Evolutionary conservation across 92 coral and sea anemone species (phyloP).

Genomic region (Virgularia gustaviana): DNA sequence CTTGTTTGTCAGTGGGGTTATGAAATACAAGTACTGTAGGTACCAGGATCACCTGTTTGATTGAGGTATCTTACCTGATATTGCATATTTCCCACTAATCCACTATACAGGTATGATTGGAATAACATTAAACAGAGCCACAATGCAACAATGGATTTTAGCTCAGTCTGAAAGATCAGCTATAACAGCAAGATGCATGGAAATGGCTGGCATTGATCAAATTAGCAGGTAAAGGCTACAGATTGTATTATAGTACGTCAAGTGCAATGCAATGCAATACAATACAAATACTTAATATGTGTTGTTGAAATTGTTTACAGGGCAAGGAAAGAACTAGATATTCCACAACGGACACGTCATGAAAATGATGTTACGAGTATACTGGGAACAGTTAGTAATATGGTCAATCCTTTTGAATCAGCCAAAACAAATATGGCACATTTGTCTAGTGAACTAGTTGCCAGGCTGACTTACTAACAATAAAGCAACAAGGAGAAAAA

Average conservation of each 20-base stretch:
- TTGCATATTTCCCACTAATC: too few relatives aligned
- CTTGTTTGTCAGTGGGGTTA: too few relatives aligned
- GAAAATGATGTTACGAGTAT: constrained; percentile 14
- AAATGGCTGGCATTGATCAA: constrained; percentile 32
- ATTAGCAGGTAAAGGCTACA: constrained; percentile 2
- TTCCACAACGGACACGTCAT: neutral
- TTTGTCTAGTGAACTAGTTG: constrained; percentile 46
- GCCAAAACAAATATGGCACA: neutral
- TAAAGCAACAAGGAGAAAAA: constrained; percentile 52
- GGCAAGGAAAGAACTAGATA: constrained; percentile 9
- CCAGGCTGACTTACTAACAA: constrained; percentile 48
- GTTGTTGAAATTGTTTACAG: too few relatives aligned
- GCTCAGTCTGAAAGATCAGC: constrained; percentile 15
- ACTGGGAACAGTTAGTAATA: neutral
- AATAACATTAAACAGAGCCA: too few relatives aligned
- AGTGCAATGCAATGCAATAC: too few relatives aligned
- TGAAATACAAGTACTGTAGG: too few relatives aligned
- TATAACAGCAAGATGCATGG: constrained; percentile 2
- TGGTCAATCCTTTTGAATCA: constrained; percentile 12
- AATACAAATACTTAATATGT: too few relatives aligned
- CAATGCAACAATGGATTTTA: too few relatives aligned
- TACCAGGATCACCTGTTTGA: too few relatives aligned
- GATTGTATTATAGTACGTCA: too few relatives aligned
- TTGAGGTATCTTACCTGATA: too few relatives aligned
- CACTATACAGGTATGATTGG: constrained; percentile 7